Percentiles rank a stretch among this genome's conserved stretches.
phyloP scores from a whole-genome alignment of 2,888 invertebrate species.

The Drosophila limbata region DNA sequence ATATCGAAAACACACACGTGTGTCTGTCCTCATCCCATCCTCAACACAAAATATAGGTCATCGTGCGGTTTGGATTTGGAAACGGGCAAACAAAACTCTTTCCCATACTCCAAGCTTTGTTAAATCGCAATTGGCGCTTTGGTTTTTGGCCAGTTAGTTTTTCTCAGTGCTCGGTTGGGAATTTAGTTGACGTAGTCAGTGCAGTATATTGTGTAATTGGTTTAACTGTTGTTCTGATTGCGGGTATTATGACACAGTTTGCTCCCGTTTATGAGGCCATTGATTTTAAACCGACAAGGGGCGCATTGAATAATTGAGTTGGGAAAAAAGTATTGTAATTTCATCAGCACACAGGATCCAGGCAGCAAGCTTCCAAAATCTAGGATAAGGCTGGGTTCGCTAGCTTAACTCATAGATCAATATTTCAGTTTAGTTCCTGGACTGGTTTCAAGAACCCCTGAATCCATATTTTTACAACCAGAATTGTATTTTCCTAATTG shows the following conservation, averaged over 20 bases:
- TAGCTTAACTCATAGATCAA: background rate
- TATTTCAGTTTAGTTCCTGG: no score
- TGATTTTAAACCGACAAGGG: background rate
- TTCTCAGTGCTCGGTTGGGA: conserved; percentile 7
- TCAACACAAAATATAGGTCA: conserved; percentile 51
- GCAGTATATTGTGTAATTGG: conserved; percentile 54
- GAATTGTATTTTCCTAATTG: background rate
- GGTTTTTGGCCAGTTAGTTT: conserved; percentile 44
- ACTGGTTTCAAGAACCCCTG: background rate
- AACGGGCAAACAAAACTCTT: background rate
- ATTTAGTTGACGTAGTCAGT: conserved; percentile 60
- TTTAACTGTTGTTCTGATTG: conserved; percentile 49
- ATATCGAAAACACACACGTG: conserved; percentile 46
- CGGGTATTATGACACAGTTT: conserved; percentile 18
- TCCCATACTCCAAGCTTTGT: conserved; percentile 20
- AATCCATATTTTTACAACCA: background rate
- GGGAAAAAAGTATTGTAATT: background rate
- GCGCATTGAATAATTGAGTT: background rate
- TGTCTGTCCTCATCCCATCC: conserved; percentile 4
- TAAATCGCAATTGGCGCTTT: conserved; percentile 60
- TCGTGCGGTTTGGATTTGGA: conserved; percentile 39
- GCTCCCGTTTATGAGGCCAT: conserved; percentile 3
- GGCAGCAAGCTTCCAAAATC: background rate
- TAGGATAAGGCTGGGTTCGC: background rate
- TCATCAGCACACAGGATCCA: background rate